Base-by-base conservation (phyloP, 2,113 vertebrate genomes). In the Balaeniceps rex region DNA sequence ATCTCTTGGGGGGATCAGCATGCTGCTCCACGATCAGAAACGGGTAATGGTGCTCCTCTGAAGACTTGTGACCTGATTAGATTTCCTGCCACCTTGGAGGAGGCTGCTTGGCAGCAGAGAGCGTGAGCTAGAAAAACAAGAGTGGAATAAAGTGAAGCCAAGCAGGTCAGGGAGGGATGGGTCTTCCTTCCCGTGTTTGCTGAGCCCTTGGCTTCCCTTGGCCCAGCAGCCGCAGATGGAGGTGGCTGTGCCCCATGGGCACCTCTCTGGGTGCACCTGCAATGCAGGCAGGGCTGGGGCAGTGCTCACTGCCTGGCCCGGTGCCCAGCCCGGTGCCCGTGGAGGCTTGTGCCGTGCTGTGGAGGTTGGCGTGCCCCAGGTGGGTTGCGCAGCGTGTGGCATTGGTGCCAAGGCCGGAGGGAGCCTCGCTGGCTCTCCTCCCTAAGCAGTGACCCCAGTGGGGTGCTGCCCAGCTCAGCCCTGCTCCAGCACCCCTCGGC, bases 21-120 rank as follows among this genome's bases (percentile, higher is more conserved):
- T 16, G 42, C 46, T 57, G 31, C 60, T 66, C n/a, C 0, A 0
- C 2, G 12, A 34, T 44, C 70, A 60, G 65, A 61, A 23, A 3
- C 1, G 11, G n/a, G 33, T 17, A 5, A 4, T 7, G 61, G 13
- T 86, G 54, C 76, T 76, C 26, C 44, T 87, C 40, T 1, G 6
- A 6, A 12, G 18, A 6, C 42, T 52, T 24, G 29, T 22, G 83
- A 19, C 49, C 36, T 21, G 34, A 12, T 26, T 4, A 23, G 28
- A 26, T 83, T 40, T 29, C 52, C 71, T 83, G 63, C 38, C 58
- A 10, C 70, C 61, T 82, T 28, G 44, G 61, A 84, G 85, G 81
- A 80, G 57, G 68, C 77, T 83, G 54, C 40, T 65, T 0, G 0
- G 49, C 36, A 17, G 19, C 70, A 36, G 63, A 42, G 68, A 60